Base-by-base conservation (phyloP, 2,888 invertebrate species). In the Heliothis peltigera region DNA sequence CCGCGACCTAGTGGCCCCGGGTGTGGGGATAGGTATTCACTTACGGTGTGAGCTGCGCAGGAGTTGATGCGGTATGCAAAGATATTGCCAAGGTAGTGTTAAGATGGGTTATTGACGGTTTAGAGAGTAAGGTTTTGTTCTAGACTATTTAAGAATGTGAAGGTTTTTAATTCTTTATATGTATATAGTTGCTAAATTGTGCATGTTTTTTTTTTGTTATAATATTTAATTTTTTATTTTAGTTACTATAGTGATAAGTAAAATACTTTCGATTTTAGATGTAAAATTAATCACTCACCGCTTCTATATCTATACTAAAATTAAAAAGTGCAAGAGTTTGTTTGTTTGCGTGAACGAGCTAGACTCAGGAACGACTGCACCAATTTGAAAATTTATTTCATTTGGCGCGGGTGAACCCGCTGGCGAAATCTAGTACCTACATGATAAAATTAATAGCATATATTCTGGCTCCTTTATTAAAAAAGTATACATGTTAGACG, bases 1-100 rank as follows among this genome's bases (percentile, higher is more conserved):
- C 84, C 84, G 87, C 84, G 90, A 91, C 91, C 90, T 79, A 90
- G 82, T 84, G 87, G 89, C 86, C 70, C 83, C 86, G 79, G 86
- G 85, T 79, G 85, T 86, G 86, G 87, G 83, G 83, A 89, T 84
- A 84, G 82, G 84, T 88, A 85, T 88, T 89, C 86, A 87, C 84
- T 86, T 84, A 79, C 70, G 64, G 53, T 60, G 59, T 54, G 52
- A 55, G 68, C 55, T 60, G 58, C 49, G 52, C 57, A 25, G 44
- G 28, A 28, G 52, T 80, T 81, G 86, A 86, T 77, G 64, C 55
- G 86, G 80, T 62, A 82, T 71, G n/a, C 70, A 67, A 39, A 4
- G n/a, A 28, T 57, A 59, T 17, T 22, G 47, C 21, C 17, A 44
- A 66, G n/a, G 53, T 32, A 61, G 1, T 6, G 22, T 32, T n/a